phyloP scores from a whole-genome alignment of 2,888 invertebrate species.

The Saturnia japonica region DNA sequence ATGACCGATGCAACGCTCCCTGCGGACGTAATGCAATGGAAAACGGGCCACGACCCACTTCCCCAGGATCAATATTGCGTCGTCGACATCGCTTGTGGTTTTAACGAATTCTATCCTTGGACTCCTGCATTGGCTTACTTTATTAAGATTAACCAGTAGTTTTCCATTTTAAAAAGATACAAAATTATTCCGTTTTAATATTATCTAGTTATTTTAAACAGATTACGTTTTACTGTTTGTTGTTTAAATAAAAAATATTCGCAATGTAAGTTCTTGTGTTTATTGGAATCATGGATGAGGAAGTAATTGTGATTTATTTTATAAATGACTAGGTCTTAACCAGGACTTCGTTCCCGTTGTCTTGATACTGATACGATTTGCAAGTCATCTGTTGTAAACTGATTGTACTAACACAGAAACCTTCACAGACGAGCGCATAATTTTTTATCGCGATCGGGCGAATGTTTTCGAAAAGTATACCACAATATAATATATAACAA shows the following conservation, averaged over 20 bases:
- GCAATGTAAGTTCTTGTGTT: neutral
- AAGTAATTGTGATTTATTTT: neutral
- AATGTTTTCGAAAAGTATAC: too few species aligned
- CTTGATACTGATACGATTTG: too few species aligned
- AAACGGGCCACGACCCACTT: constrained; percentile 79
- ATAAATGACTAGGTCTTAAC: neutral
- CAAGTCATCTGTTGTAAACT: too few species aligned
- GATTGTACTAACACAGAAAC: too few species aligned
- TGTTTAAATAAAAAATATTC: neutral
- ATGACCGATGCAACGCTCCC: constrained; percentile 57
- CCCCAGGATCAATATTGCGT: constrained; percentile 77
- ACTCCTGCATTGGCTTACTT: constrained; percentile 22
- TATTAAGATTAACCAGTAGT: neutral
- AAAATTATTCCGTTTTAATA: neutral
- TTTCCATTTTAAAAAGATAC: neutral
- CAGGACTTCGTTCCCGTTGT: too few species aligned
- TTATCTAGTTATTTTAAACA: neutral
- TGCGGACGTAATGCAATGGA: constrained; percentile 68
- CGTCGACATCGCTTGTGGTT: constrained; percentile 70
- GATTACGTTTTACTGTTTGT: neutral
- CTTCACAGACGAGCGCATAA: too few species aligned
- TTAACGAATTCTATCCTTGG: neutral
- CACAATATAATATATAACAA: too few species aligned
- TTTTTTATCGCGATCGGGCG: too few species aligned
- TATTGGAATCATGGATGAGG: neutral